Percentiles rank a stretch among this genome's conserved stretches.
Conservation (phyloP, 1,140 invertebrate species). For the Galleria mellonella region DNA sequence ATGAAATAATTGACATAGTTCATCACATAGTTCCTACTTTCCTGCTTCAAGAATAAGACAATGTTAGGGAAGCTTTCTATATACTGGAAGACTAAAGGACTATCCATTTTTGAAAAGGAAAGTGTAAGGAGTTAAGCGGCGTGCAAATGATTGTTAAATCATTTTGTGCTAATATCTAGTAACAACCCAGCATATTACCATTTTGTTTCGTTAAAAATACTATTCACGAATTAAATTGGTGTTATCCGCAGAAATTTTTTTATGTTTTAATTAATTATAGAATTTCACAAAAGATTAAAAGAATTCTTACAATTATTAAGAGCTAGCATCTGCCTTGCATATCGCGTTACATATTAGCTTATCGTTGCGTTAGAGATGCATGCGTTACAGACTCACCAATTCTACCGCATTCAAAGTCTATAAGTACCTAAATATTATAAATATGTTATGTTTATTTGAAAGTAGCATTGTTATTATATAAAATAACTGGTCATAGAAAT, state of each 20-base stretch:
- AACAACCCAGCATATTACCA: slow-evolving; percentile 31
- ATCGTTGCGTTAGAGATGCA: background rate
- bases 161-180: slow-evolving; percentile 38
- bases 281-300: slow-evolving; percentile 15
- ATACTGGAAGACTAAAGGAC: slow-evolving; percentile 44
- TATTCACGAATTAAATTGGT: slow-evolving; percentile 57
- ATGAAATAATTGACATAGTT: slow-evolving; percentile 71
- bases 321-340: slow-evolving; percentile 9
- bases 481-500: no score
- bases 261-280: slow-evolving; percentile 14
- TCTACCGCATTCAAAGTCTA: background rate
- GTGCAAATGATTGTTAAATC: slow-evolving; percentile 39
- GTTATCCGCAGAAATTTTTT: slow-evolving; percentile 40
- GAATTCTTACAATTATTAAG: slow-evolving; percentile 14
- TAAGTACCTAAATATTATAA: background rate
- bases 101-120: slow-evolving; percentile 23
- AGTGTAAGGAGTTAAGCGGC: slow-evolving; percentile 29
- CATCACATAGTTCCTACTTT: slow-evolving; percentile 69
- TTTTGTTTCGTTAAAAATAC: slow-evolving; percentile 39
- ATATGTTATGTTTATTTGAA: no score
- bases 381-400: background rate
- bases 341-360: background rate
- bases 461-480: no score
- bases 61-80: slow-evolving; percentile 48
- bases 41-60: slow-evolving; percentile 49